phyloP scores from a whole-genome alignment of 2,797 vertebrate species.

The Triplophysa yarkandensis region DNA sequence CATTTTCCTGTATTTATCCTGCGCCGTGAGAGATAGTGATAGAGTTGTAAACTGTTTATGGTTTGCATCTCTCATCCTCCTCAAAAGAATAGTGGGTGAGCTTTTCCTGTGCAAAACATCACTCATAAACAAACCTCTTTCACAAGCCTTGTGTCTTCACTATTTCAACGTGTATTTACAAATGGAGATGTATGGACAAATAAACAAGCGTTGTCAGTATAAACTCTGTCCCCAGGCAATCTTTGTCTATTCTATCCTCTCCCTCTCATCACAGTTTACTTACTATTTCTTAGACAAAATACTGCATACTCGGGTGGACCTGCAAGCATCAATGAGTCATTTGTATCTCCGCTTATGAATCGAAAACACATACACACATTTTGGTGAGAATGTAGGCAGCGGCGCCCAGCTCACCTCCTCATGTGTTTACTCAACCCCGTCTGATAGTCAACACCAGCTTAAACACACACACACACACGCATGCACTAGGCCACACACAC shows the following conservation, averaged over 20 bases:
- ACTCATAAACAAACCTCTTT: constrained; percentile 49
- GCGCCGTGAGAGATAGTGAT: constrained; percentile 58
- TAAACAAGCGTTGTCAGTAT: constrained; percentile 52
- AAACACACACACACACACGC: constrained; percentile 7
- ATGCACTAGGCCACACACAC: constrained; percentile 21
- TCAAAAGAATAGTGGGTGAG: constrained; percentile 50
- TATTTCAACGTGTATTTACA: constrained; percentile 53
- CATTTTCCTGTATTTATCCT: constrained; percentile 61
- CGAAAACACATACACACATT: constrained; percentile 8
- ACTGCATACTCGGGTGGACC: constrained; percentile 8
- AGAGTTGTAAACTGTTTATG: constrained; percentile 56
- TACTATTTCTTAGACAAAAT: constrained; percentile 43
- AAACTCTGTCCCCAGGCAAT: constrained; percentile 39
- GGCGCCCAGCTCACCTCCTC: neutral
- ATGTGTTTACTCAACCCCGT: constrained; percentile 25
- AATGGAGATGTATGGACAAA: constrained; percentile 45
- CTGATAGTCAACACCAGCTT: constrained; percentile 22
- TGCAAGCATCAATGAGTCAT: constrained; percentile 26
- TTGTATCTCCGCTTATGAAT: constrained; percentile 7
- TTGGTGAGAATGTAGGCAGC: constrained; percentile 28
- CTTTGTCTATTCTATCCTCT: constrained; percentile 5
- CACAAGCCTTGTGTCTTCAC: constrained; percentile 40
- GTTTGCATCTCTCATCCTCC: constrained; percentile 43
- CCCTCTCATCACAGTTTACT: constrained; percentile 41
- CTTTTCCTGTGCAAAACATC: constrained; percentile 48